Evolutionary conservation across 1,140 invertebrate genomes (phyloP), one percentile per base, ranked within the genome.

Genomic region (Pogonognathellus flavescens): DNA sequence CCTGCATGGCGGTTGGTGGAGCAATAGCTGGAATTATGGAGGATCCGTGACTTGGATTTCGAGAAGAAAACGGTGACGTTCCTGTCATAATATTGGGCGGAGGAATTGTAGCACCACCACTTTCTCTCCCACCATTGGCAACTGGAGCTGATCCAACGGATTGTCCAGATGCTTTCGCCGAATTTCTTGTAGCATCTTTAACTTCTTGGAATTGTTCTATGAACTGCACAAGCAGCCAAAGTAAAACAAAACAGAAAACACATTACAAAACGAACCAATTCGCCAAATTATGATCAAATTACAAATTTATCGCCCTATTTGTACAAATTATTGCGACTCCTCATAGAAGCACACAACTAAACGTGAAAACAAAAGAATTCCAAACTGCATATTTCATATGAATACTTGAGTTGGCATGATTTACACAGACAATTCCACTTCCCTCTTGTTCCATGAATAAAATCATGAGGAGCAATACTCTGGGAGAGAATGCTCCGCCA

Each of bases 141-240:
- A 84, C 85, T n/a, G 87, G 84, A 52, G 49, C 87, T 9, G 41
- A 11, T 52, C 80, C 80, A 25, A 81, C 49, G 14, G 70, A 49
- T 50, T 72, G 84, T 70, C 81, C 86, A 84, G 84, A 60, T 60
- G 57, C 55, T 72, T 85, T 87, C 14, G 59, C 80, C 41, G 93
- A 93, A 89, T 93, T 93, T 89, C 94, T 93, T 8, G 96, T 97
- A 41, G 96, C 96, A 91, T 99, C 97, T 91, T 99, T 99, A 18
- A 99, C 96, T 92, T 99, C 97, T 93, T 98, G 97, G 91, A 99
- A 99, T 91, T 99, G 99, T 91, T 99, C 97, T 89, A 99, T 98
- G 92, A 99, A 99, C 97, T 97, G n/a, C n/a, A 90, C 89, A 25
- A 9, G 13, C 11, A 53, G 18, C 11, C 57, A 72, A 8, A 72